These are phyloP conservation scores for Lepidonotus clava DNA, from an alignment of 2,888 invertebrate genomes.

Conservation along the genomic window DNA sequence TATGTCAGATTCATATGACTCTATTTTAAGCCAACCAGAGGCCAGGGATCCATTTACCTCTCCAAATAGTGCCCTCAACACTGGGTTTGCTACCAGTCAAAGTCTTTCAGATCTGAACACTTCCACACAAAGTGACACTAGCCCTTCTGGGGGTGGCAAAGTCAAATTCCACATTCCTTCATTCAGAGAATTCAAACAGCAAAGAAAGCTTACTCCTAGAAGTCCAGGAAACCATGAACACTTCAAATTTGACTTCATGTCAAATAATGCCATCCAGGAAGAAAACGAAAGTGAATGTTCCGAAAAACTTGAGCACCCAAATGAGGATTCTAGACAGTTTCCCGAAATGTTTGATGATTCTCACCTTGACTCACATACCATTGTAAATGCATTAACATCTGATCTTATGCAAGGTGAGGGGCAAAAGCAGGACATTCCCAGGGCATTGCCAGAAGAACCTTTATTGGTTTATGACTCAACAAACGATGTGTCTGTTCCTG, in stretches of 20 bases:
- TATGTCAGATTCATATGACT: background rate
- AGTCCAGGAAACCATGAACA: background rate
- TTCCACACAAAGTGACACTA: background rate
- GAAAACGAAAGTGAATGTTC: constrained; percentile 17
- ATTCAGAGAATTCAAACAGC: constrained; percentile 27
- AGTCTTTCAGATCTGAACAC: background rate
- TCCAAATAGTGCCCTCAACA: background rate
- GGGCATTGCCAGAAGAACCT: background rate
- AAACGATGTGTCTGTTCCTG: background rate
- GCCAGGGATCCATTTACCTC: background rate
- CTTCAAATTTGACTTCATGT: background rate
- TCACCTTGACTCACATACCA: background rate
- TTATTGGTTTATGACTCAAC: constrained; percentile 1
- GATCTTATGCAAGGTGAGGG: background rate
- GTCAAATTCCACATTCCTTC: constrained; percentile 48
- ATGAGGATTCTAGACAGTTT: background rate
- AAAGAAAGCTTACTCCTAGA: background rate
- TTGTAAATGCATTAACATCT: constrained; percentile 6
- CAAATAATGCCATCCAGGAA: constrained; percentile 21
- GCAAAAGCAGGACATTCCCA: background rate
- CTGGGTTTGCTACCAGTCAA: background rate
- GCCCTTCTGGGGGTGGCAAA: constrained; percentile 1
- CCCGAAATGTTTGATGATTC: background rate
- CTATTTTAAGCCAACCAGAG: background rate
- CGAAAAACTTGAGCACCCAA: background rate